Conservation (phyloP, 1,140 invertebrate species). For the Fopius arisanus region DNA sequence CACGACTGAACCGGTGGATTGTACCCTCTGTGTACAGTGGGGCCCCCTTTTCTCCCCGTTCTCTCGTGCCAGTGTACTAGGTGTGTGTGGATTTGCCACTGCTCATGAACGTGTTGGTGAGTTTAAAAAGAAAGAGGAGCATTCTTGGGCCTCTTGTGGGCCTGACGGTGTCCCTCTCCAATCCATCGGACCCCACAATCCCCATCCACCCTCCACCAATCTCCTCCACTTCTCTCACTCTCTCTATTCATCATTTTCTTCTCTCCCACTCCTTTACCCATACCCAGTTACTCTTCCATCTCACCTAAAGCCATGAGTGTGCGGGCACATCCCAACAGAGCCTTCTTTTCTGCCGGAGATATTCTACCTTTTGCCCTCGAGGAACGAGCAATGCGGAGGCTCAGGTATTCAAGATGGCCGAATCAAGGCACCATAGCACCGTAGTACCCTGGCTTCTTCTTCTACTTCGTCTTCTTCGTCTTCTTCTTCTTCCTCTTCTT, state of each 20-base stretch:
- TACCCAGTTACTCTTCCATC: neutral
- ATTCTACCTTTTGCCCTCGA: constrained; percentile 67
- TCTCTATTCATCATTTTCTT: constrained; percentile 10
- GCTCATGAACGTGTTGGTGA: neutral
- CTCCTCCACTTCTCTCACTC: constrained; percentile 35
- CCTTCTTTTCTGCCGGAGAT: constrained; percentile 53
- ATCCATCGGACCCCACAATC: constrained; percentile 54
- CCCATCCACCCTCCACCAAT: constrained; percentile 45
- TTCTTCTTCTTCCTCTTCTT: too few relatives aligned
- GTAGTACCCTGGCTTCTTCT: neutral
- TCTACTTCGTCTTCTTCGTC: too few relatives aligned
- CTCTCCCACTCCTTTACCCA: neutral
- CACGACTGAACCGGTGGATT: constrained; percentile 58
- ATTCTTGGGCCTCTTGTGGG: constrained; percentile 54
- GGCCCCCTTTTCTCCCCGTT: too few relatives aligned
- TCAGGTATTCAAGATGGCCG: constrained; percentile 67
- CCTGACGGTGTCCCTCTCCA: constrained; percentile 58
- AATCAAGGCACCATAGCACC: neutral
- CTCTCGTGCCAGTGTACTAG: neutral
- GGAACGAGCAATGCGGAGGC: constrained; percentile 65
- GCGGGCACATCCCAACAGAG: constrained; percentile 26
- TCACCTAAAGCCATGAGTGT: constrained; percentile 21
- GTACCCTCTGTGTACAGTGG: neutral
- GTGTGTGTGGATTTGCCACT: neutral
- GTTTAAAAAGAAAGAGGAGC: constrained; percentile 43